Base-by-base conservation (phyloP, 2,797 vertebrate genomes). In the Rallus crepitans region DNA sequence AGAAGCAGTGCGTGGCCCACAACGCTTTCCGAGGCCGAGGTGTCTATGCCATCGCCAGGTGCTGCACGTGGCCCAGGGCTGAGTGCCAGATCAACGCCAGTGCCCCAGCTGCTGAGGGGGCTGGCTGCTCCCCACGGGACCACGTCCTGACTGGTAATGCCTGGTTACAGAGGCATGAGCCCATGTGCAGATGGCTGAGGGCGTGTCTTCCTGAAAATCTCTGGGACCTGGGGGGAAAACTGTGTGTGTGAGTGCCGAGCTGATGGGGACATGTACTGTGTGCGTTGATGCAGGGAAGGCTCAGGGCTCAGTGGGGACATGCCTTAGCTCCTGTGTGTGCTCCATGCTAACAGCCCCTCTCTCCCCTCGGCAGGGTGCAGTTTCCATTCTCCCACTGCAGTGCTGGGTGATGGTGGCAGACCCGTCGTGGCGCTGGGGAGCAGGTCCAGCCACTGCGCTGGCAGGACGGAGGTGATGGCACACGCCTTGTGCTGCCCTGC, bases 31-130 rank as follows among this genome's bases (percentile, higher is more conserved):
- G 96, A 7, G 98, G 98, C 16, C 87, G 91, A 65, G 98, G 98
- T 0, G 98, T 99, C 93, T 98, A 98, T 0, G 98, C 99, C 2
- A 91, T 99, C 11, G 99, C 99, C 15, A 98, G 98, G 47, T 99
- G 99, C 96, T 99, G 99, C 82, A 98, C 98, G 1, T 96, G 96
- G 81, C 96, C 96, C 18, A 96, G 89, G 59, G 97, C 98, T 27
- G 95, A 57, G 84, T 99, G 99, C 85, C 96, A 90, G 15, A 82
- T 97, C 91, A 92, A 93, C 1, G 37, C 89, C 6, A 96, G 98
- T 61, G 83, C 81, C 10, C 16, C 27, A 1, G 66, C 1, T 0
- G 35, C 53, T 1, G 12, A 40, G 7, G 90, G 88, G 55, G 23
- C 71, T 2, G 80, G 87, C 92, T 99, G 99, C 94, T 87, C 82